These are phyloP conservation scores for Carcharodon carcharias DNA, from an alignment of 2,797 vertebrate genomes.

Conservation along the genomic window DNA sequence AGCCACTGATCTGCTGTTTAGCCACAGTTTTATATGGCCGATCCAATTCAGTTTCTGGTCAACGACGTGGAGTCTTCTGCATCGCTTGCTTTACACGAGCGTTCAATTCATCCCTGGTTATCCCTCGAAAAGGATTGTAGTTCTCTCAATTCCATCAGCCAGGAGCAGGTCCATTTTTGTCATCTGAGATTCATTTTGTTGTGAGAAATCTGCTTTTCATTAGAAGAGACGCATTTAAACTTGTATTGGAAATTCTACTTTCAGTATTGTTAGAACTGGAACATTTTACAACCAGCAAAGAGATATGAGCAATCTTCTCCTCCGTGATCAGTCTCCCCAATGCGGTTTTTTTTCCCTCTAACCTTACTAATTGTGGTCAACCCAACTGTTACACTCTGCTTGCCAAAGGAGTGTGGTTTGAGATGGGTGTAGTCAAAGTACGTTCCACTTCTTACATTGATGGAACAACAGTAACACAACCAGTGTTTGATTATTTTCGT, in stretches of 20 bases:
- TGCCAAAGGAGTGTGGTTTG: not conserved
- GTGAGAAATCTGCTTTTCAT: not conserved
- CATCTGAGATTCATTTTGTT: not conserved
- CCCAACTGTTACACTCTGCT: not conserved
- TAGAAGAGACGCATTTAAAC: not conserved
- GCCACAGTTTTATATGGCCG: too few species aligned
- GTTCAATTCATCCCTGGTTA: not conserved
- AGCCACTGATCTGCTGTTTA: too few species aligned
- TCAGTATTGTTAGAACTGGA: not conserved
- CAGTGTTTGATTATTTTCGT: not conserved
- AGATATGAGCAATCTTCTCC: not conserved
- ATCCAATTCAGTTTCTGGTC: too few species aligned
- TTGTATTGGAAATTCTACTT: not conserved
- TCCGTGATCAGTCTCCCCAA: not conserved
- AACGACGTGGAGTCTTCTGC: not conserved
- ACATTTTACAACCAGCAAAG: not conserved
- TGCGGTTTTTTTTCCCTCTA: not conserved
- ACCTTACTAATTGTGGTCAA: not conserved
- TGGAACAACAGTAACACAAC: not conserved
- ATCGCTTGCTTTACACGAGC: not conserved
- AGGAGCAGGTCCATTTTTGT: not conserved
- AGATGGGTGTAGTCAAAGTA: not conserved
- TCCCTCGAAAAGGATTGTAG: not conserved
- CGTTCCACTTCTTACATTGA: not conserved
- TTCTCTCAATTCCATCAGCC: not conserved